Percentiles rank a stretch among this genome's conserved stretches.
Conservation (phyloP, 2,113 vertebrate species). For the Leucosticte australis region DNA sequence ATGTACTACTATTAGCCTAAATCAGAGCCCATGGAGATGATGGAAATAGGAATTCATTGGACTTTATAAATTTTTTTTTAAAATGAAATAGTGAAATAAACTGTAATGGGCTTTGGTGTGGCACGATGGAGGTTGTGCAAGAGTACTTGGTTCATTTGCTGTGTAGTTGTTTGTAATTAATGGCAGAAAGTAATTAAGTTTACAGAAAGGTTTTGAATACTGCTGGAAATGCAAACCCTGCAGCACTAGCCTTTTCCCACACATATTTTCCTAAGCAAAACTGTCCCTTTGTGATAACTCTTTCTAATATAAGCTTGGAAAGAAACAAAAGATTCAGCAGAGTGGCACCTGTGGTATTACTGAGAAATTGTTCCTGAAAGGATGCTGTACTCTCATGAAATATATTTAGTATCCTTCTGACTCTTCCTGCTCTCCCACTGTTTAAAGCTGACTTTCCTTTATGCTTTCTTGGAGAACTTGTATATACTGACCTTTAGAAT, state of each 20-base stretch:
- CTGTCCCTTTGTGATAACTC: not conserved
- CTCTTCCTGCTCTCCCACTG: not conserved
- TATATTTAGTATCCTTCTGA: not conserved
- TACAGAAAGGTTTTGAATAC: not conserved
- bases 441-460: not conserved
- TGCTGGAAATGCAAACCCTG: not conserved
- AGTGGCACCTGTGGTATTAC: not conserved
- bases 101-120: not conserved
- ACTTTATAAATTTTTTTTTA: not conserved
- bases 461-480: not conserved
- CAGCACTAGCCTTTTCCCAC: not conserved
- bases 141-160: not conserved
- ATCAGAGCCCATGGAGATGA: fast-evolving
- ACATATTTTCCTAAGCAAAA: not conserved
- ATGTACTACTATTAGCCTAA: fast-evolving
- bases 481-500: not conserved
- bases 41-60: not conserved
- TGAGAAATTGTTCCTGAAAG: not conserved
- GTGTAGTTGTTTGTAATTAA: not conserved
- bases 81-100: not conserved
- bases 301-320: not conserved
- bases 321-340: not conserved
- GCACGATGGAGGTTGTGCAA: fast-evolving
- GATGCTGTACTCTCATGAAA: not conserved
- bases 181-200: not conserved